phyloP scores from a whole-genome alignment of 2,113 vertebrate species.

The Bubo bubo region DNA sequence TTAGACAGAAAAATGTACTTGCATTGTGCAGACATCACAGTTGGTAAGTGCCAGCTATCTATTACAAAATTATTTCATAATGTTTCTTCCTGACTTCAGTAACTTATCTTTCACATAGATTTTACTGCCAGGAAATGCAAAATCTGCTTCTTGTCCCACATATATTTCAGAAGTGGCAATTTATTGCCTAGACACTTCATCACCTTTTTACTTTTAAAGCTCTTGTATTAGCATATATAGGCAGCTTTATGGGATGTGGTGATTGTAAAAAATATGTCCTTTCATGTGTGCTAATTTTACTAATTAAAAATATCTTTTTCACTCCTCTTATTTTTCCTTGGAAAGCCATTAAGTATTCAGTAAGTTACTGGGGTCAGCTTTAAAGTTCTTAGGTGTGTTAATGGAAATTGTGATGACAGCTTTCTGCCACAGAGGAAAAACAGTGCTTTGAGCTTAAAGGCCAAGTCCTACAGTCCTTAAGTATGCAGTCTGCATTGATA shows the following conservation, averaged over 20 bases:
- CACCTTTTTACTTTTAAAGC: neutral
- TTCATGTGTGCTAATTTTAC: neutral
- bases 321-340: neutral
- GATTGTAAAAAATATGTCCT: neutral
- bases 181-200: neutral
- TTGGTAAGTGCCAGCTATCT: neutral
- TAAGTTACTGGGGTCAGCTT: neutral
- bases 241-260: neutral
- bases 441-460: neutral
- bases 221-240: neutral
- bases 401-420: neutral
- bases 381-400: neutral
- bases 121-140: neutral
- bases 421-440: neutral
- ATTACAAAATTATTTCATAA: neutral
- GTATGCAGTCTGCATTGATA: neutral
- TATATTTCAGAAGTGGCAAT: neutral
- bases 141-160: neutral
- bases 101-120: neutral
- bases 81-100: neutral
- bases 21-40: neutral
- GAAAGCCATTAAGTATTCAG: neutral
- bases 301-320: neutral
- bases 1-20: neutral
- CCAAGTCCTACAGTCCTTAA: fast-evolving